Conservation (phyloP, 2,888 invertebrate genomes). For the Spilarctia lutea region DNA sequence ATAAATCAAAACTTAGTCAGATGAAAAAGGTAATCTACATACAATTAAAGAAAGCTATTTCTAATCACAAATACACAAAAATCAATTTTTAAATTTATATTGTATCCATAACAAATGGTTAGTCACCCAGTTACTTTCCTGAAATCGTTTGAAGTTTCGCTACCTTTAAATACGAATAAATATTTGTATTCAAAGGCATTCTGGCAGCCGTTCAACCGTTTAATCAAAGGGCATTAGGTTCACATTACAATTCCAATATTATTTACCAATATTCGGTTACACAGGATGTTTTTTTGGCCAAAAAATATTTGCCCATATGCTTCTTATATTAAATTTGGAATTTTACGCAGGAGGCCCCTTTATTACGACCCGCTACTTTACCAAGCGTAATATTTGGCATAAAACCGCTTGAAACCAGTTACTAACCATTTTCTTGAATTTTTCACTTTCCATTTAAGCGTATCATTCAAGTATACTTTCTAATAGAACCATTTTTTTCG, state of each 20-base stretch:
- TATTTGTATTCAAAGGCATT: constrained; percentile 12
- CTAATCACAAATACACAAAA: background rate
- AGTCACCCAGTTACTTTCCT: background rate
- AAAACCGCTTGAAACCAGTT: background rate
- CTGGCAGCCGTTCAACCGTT: constrained; percentile 4
- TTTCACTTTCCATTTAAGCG: constrained; percentile 1
- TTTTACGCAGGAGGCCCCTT: background rate
- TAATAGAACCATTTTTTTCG: no score
- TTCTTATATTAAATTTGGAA: background rate
- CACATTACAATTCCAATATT: constrained; percentile 14
- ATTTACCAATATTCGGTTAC: constrained; percentile 3
- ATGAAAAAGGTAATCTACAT: background rate
- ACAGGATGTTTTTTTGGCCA: background rate
- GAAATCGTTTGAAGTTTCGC: constrained; percentile 2
- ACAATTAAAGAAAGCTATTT: background rate
- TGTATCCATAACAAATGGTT: background rate
- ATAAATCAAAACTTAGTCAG: background rate
- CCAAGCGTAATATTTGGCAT: constrained; percentile 1
- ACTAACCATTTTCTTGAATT: background rate
- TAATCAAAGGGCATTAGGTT: constrained; percentile 12
- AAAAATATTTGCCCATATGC: constrained; percentile 4
- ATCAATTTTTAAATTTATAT: background rate
- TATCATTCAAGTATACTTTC: background rate
- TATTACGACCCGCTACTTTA: constrained; percentile 8
- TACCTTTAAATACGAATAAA: constrained; percentile 1